Evolutionary conservation across 2,797 vertebrate species (phyloP).

Genomic region (Rhynchonycteris naso): DNA sequence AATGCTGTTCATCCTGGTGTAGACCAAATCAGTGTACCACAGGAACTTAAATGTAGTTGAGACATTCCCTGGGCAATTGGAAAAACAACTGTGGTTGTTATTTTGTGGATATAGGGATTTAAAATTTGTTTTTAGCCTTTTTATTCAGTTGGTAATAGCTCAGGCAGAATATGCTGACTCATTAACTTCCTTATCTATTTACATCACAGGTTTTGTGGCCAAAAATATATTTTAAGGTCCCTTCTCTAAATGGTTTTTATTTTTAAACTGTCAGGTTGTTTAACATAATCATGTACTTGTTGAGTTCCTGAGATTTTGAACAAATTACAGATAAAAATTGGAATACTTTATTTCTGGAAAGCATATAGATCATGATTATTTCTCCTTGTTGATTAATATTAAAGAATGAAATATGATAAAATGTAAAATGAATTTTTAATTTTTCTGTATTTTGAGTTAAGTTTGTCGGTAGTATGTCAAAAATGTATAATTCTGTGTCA

Average conservation of each 20-base stretch:
- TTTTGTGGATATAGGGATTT: not conserved
- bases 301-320: constrained; percentile 45
- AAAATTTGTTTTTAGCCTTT: not conserved
- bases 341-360: constrained; percentile 51
- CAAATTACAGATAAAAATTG: constrained; percentile 11
- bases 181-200: constrained; percentile 6
- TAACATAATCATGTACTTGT: constrained; percentile 38
- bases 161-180: not conserved
- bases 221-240: not conserved
- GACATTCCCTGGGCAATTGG: not conserved
- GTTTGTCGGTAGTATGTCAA: not conserved
- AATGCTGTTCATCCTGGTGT: not conserved
- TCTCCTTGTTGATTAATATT: constrained; percentile 31
- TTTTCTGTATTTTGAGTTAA: constrained; percentile 43
- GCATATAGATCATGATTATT: not conserved
- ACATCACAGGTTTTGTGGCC: not conserved
- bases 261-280: constrained; percentile 54
- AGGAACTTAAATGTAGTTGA: not conserved
- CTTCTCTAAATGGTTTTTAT: constrained; percentile 8
- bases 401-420: constrained; percentile 11
- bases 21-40: not conserved
- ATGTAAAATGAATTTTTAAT: constrained; percentile 29
- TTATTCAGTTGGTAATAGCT: not conserved
- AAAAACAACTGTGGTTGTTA: not conserved
- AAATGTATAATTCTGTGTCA: not conserved